Conservation (phyloP, 2,888 invertebrate genomes). For the Lottia scabra region DNA sequence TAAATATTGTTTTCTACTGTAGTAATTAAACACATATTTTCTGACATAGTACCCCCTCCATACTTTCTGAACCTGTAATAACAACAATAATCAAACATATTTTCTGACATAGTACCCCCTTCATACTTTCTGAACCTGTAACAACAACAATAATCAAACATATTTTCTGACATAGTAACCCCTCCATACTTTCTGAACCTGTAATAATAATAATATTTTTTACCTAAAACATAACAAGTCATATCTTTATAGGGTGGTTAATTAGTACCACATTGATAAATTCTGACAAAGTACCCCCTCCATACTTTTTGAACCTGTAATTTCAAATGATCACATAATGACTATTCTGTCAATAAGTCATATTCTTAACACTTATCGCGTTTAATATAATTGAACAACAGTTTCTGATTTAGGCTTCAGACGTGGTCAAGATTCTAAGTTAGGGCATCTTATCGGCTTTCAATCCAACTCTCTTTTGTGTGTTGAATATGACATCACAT, state of each 20-base stretch:
- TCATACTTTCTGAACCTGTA: slow-evolving; percentile 68
- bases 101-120: slow-evolving; percentile 51
- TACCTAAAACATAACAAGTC: too few relatives aligned
- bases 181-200: slow-evolving; percentile 68
- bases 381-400: too few relatives aligned
- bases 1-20: slow-evolving; percentile 65
- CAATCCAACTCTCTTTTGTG: too few relatives aligned
- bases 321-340: too few relatives aligned
- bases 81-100: slow-evolving; percentile 25
- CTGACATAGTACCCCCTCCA: slow-evolving; percentile 69
- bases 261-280: slow-evolving; percentile 46
- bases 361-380: too few relatives aligned
- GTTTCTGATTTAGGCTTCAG: too few relatives aligned
- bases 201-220: slow-evolving; percentile 19
- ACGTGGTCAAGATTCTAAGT: too few relatives aligned
- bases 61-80: slow-evolving; percentile 64
- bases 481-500: too few relatives aligned
- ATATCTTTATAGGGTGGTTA: too few relatives aligned
- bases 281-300: slow-evolving; percentile 52
- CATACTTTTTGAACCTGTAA: slow-evolving; percentile 69
- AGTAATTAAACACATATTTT: slow-evolving; percentile 67
- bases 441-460: too few relatives aligned
- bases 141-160: neutral
- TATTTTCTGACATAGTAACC: slow-evolving; percentile 56
- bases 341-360: too few relatives aligned